phyloP scores from a whole-genome alignment of 2,888 invertebrate species.

The Tenthredo mesomela region DNA sequence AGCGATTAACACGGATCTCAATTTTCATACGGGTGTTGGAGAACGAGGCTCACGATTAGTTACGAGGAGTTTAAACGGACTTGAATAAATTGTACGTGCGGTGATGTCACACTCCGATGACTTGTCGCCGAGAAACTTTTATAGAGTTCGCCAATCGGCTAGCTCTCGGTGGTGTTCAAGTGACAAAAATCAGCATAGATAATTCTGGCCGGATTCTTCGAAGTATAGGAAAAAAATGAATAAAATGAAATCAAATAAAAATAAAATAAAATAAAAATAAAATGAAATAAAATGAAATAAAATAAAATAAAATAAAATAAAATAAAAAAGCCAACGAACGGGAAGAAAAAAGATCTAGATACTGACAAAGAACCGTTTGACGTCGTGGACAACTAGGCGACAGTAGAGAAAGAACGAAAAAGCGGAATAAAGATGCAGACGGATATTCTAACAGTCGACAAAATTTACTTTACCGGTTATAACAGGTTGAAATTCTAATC shows the following conservation, averaged over 20 bases:
- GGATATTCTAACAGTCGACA: not conserved
- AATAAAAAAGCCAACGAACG: not conserved
- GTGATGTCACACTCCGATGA: slow-evolving; percentile 31
- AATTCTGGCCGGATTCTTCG: slow-evolving; percentile 39
- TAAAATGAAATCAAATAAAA: not conserved
- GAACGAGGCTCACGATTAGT: slow-evolving; percentile 21
- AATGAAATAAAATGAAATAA: not conserved
- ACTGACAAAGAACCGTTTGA: slow-evolving; percentile 49
- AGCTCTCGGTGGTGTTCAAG: not conserved
- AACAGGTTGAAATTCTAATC: not conserved
- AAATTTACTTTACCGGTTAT: slow-evolving; percentile 25
- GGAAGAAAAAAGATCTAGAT: slow-evolving; percentile 30
- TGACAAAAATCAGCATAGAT: slow-evolving; percentile 51
- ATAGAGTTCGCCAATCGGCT: slow-evolving; percentile 9
- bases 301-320: not conserved
- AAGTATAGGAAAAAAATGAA: not conserved
- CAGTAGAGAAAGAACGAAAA: not conserved
- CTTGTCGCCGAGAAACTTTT: slow-evolving; percentile 3
- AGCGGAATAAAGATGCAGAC: slow-evolving; percentile 10
- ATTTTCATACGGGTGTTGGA: slow-evolving; percentile 16
- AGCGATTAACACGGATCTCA: slow-evolving; percentile 21
- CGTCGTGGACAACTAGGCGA: slow-evolving; percentile 43
- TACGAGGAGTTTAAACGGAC: slow-evolving; percentile 31
- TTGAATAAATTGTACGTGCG: slow-evolving; percentile 16
- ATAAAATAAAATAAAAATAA: too few relatives aligned